Percentiles rank a stretch among this genome's conserved stretches.
phyloP scores from a whole-genome alignment of 2,113 vertebrate species.

The Puma concolor region DNA sequence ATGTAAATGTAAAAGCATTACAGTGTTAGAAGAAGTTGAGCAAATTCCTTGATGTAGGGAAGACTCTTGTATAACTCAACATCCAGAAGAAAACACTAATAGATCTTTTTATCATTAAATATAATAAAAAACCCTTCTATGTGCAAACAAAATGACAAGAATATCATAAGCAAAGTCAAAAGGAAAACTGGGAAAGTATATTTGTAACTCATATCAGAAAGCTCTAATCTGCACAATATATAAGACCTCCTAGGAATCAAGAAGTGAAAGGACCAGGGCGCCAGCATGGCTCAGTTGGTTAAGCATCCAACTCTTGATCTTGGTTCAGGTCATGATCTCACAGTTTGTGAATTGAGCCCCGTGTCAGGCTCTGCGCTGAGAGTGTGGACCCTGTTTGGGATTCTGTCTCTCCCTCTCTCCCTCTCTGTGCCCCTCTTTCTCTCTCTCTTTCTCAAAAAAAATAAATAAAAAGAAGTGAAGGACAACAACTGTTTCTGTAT shows the following conservation, averaged over 20 bases:
- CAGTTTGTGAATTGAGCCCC: no score
- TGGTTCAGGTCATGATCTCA: no score
- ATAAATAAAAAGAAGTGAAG: neutral
- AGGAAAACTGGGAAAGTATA: neutral
- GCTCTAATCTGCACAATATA: neutral
- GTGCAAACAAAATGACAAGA: neutral
- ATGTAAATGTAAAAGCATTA: neutral
- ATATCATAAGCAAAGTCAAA: neutral
- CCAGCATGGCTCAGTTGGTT: no score
- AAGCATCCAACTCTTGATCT: no score
- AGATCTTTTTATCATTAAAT: neutral
- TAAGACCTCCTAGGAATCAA: constrained; percentile 12
- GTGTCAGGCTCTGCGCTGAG: no score
- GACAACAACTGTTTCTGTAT: neutral
- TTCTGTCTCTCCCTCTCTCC: no score
- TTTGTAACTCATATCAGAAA: neutral
- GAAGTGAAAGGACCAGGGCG: neutral
- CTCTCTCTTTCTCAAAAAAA: no score
- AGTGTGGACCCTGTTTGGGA: no score
- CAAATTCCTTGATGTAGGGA: neutral
- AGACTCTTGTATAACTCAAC: neutral
- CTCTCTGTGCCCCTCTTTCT: no score
- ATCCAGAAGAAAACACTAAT: neutral
- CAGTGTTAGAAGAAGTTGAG: neutral
- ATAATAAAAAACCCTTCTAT: neutral